These are phyloP conservation scores for Nemotelus pantherinus DNA, from an alignment of 2,888 invertebrate species.

Conservation along the genomic window DNA sequence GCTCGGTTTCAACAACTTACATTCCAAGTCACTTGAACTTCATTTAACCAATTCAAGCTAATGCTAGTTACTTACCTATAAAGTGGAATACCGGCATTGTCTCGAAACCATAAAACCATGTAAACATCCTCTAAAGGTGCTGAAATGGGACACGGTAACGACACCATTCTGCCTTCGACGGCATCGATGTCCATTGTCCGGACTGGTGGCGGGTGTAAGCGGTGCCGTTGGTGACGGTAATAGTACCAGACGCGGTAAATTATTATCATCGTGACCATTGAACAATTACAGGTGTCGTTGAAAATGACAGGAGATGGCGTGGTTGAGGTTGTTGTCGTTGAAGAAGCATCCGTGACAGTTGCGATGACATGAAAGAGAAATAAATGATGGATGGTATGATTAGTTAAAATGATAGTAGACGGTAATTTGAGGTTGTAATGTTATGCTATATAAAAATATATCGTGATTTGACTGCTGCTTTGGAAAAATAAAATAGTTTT, in stretches of 20 bases:
- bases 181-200: slow-evolving; percentile 85
- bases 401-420: too few species aligned
- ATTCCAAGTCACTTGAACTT: too few species aligned
- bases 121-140: slow-evolving; percentile 87
- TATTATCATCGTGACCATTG: too few species aligned
- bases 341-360: neutral
- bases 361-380: slow-evolving; percentile 30
- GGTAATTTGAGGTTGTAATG: too few species aligned
- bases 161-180: slow-evolving; percentile 87
- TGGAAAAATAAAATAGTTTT: too few species aligned
- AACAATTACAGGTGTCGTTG: too few species aligned
- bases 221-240: slow-evolving; percentile 52
- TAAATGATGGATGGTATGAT: neutral
- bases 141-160: slow-evolving; percentile 86
- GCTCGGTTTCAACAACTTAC: too few species aligned
- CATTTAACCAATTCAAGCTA: too few species aligned
- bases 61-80: slow-evolving; percentile 75
- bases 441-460: too few species aligned
- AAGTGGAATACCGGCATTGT: slow-evolving; percentile 85
- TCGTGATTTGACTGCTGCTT: too few species aligned
- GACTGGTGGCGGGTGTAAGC: slow-evolving; percentile 65
- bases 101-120: slow-evolving; percentile 93
- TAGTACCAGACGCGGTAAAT: too few species aligned
- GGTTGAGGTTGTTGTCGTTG: neutral
- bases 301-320: neutral